These are phyloP conservation scores for Brachyptera putata DNA, from an alignment of 2,888 invertebrate species.

Conservation along the genomic window DNA sequence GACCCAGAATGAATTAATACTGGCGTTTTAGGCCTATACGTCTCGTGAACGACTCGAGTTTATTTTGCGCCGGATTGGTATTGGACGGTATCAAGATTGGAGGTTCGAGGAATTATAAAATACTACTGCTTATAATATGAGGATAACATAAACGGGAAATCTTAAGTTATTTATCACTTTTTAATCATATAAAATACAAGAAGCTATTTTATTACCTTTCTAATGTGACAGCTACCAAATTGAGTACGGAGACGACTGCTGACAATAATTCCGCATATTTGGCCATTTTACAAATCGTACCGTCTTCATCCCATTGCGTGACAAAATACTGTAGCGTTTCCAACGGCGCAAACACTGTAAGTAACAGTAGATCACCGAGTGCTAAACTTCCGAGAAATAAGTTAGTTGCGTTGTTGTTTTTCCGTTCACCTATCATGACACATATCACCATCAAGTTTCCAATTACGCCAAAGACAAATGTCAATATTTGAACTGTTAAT, in stretches of 20 bases:
- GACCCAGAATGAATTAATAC: no score
- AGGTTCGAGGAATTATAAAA: no score
- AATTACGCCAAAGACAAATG: conserved; percentile 45
- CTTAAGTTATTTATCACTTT: no score
- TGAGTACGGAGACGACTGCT: conserved; percentile 48
- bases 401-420: conserved; percentile 40
- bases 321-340: conserved; percentile 45
- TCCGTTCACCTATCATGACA: conserved; percentile 44
- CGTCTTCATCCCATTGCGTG: conserved; percentile 44
- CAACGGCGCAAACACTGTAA: conserved; percentile 47
- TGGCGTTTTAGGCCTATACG: no score
- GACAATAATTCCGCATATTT: conserved; percentile 48
- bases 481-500: conserved; percentile 39
- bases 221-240: conserved; percentile 49
- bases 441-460: conserved; percentile 48
- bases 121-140: no score
- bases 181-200: no score
- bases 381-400: conserved; percentile 43
- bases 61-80: no score
- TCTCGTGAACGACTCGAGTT: no score
- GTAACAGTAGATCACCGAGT: conserved; percentile 47
- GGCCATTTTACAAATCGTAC: conserved; percentile 47
- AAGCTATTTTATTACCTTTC: conserved; percentile 48
- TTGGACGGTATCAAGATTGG: no score
- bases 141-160: no score